Evolutionary conservation across 2,888 invertebrate genomes (phyloP).

Genomic region (Amblyteles armatorius): DNA sequence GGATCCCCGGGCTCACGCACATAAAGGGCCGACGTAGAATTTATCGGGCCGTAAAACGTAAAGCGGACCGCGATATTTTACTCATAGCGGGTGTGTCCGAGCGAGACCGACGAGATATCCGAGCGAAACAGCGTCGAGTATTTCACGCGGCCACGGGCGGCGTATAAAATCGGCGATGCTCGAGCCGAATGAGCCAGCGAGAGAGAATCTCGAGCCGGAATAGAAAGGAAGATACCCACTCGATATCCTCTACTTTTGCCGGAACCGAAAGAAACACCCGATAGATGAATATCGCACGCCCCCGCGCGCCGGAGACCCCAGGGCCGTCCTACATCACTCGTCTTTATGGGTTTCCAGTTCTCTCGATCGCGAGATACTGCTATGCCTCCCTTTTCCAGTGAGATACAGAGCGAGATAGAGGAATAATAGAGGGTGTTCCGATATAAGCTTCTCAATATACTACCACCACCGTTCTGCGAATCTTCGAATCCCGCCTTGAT

Average conservation of each 20-base stretch:
- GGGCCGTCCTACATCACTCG: slow-evolving; percentile 62
- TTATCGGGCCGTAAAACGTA: slow-evolving; percentile 75
- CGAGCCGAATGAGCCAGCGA: slow-evolving; percentile 30
- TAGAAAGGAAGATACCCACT: slow-evolving; percentile 18
- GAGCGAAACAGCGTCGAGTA: slow-evolving; percentile 60
- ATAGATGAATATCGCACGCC: slow-evolving; percentile 63
- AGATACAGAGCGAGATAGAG: slow-evolving; percentile 36
- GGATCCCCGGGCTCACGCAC: slow-evolving; percentile 42
- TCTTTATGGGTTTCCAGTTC: slow-evolving; percentile 58
- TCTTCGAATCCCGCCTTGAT: neutral
- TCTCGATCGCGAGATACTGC: slow-evolving; percentile 48
- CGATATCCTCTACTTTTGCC: slow-evolving; percentile 41
- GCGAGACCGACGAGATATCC: slow-evolving; percentile 42
- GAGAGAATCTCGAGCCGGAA: neutral
- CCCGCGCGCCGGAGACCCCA: slow-evolving; percentile 50
- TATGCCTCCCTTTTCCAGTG: slow-evolving; percentile 23
- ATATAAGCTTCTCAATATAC: slow-evolving; percentile 18
- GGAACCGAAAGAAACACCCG: slow-evolving; percentile 53
- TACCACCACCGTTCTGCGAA: neutral
- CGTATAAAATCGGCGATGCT: slow-evolving; percentile 55
- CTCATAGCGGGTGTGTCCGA: slow-evolving; percentile 59
- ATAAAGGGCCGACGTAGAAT: slow-evolving; percentile 68
- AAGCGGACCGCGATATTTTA: slow-evolving; percentile 73
- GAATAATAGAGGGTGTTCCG: slow-evolving; percentile 22
- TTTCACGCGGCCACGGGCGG: slow-evolving; percentile 48